A percentile compares a stretch with the other conserved stretches of the same genome.
Conservation (phyloP, 2,113 vertebrate genomes). For the Xiphorhynchus elegans region DNA sequence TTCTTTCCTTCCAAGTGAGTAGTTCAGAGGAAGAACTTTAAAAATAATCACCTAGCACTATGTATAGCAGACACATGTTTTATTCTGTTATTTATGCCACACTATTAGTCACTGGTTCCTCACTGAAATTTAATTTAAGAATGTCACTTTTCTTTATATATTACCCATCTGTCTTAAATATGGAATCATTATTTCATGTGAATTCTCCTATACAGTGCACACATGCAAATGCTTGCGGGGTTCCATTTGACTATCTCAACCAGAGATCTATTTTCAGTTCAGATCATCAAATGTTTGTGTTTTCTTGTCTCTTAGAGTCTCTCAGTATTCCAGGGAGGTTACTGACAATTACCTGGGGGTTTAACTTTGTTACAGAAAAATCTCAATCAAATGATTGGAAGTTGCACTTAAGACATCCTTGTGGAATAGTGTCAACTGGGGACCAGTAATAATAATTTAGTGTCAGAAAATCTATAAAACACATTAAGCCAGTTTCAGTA, state of each 20-base stretch:
- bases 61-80: neutral
- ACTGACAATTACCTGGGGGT: neutral
- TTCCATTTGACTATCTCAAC: neutral
- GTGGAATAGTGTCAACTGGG: neutral
- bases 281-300: neutral
- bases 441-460: constrained; percentile 55
- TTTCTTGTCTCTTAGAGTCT: neutral
- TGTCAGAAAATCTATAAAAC: constrained; percentile 73
- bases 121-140: constrained; percentile 24
- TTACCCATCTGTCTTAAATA: constrained; percentile 4
- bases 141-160: neutral
- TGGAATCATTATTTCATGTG: neutral
- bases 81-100: neutral
- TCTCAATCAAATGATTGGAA: constrained; percentile 35
- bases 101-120: neutral
- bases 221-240: neutral
- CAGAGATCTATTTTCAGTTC: neutral
- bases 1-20: neutral
- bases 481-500: constrained; percentile 59
- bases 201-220: neutral
- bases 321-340: constrained; percentile 12
- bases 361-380: constrained; percentile 24
- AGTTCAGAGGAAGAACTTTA: neutral
- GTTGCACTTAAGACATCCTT: constrained; percentile 31
- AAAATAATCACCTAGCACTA: neutral